Evolutionary conservation across 2,888 invertebrate genomes (phyloP).

Genomic region (Dione vanillae): DNA sequence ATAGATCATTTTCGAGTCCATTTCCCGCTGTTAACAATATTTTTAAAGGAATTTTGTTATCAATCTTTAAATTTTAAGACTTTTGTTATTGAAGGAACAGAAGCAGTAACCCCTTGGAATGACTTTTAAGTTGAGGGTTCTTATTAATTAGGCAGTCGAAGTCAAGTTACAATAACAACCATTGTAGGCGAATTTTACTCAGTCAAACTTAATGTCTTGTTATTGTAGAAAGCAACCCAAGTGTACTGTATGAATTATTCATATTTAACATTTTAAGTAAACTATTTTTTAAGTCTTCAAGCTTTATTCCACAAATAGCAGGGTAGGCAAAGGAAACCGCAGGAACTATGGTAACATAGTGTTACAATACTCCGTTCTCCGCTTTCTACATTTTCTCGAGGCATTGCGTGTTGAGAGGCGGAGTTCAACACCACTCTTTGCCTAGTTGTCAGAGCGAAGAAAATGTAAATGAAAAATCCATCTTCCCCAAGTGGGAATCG

Average conservation of each 20-base stretch:
- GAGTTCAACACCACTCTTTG: too few species aligned
- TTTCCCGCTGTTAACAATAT: neutral
- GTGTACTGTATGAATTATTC: constrained; percentile 17
- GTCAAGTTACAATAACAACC: constrained; percentile 41
- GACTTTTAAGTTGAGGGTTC: constrained; percentile 33
- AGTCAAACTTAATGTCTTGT: constrained; percentile 17
- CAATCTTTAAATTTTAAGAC: neutral
- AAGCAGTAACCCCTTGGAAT: constrained; percentile 31
- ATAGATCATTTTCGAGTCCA: too few species aligned
- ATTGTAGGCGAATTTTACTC: constrained; percentile 36
- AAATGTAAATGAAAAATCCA: too few species aligned
- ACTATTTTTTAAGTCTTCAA: neutral
- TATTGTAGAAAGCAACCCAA: constrained; percentile 7
- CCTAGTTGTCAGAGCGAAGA: too few species aligned
- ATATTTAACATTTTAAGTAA: constrained; percentile 10
- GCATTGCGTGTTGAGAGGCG: too few species aligned
- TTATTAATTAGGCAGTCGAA: constrained; percentile 41
- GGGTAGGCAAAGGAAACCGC: too few species aligned
- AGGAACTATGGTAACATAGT: too few species aligned
- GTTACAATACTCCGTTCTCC: too few species aligned
- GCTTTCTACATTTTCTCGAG: too few species aligned
- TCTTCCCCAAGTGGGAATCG: too few species aligned
- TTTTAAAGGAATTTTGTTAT: neutral
- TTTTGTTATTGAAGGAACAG: constrained; percentile 20
- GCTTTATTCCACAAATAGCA: too few species aligned